Percentiles rank a stretch among this genome's conserved stretches.
phyloP scores from a whole-genome alignment of 2,888 invertebrate species.

The Tinea semifulvella region DNA sequence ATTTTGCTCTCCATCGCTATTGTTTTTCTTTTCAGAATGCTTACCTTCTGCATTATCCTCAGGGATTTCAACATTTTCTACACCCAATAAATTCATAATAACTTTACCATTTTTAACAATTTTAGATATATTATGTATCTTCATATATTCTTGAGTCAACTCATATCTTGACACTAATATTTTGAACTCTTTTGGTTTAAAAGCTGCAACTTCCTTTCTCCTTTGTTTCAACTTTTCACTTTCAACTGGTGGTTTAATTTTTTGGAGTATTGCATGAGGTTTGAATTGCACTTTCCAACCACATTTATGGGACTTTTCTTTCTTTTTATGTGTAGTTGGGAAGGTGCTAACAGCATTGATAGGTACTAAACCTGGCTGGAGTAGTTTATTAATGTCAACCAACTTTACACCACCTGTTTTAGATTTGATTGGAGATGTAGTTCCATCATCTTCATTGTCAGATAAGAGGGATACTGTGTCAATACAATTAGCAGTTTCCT shows the following conservation, averaged over 20 bases:
- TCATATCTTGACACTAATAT: slow-evolving; percentile 32
- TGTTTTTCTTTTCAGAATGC: too few species aligned
- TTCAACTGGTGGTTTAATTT: too few species aligned
- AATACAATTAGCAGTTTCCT: neutral
- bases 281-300: too few species aligned
- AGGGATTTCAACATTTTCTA: neutral
- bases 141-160: slow-evolving; percentile 31
- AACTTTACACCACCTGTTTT: neutral
- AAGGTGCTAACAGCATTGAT: neutral
- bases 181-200: slow-evolving; percentile 37
- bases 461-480: neutral
- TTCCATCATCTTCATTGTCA: neutral
- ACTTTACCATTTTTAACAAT: slow-evolving; percentile 28
- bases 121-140: slow-evolving; percentile 30
- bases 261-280: too few species aligned
- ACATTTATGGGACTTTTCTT: too few species aligned
- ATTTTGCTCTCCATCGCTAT: too few species aligned
- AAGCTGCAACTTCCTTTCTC: slow-evolving; percentile 34
- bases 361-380: neutral
- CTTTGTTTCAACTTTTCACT: slow-evolving; percentile 25
- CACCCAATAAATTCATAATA: neutral
- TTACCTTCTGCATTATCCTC: neutral
- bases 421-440: neutral
- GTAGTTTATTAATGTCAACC: slow-evolving; percentile 7
- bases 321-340: too few species aligned